These are phyloP conservation scores for Turritopsis dohrnii DNA, from an alignment of 30 jellyfish, hydroid and myxozoan genomes.

Conservation along the genomic window DNA sequence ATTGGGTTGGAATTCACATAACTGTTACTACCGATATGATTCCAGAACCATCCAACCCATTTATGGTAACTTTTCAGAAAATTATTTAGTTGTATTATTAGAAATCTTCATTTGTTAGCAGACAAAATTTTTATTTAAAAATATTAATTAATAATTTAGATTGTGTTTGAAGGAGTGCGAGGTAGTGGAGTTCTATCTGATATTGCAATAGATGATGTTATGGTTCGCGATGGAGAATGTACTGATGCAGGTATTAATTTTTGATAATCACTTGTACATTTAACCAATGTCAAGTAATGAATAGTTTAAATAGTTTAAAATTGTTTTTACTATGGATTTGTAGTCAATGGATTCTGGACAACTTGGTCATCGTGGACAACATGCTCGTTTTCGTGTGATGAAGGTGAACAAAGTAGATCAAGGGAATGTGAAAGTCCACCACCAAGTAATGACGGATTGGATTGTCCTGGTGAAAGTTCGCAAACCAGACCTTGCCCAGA, in stretches of 20 bases:
- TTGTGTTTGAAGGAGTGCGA: not conserved
- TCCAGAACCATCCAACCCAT: not conserved
- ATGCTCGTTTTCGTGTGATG: not conserved
- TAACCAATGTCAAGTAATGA: too few species aligned
- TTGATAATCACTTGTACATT: too few species aligned
- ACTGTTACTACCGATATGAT: not conserved
- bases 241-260: not conserved
- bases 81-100: not conserved
- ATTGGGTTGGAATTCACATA: not conserved
- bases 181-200: not conserved
- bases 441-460: not conserved
- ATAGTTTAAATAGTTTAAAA: too few species aligned
- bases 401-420: not conserved
- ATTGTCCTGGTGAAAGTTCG: not conserved
- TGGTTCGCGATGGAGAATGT: not conserved
- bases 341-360: not conserved
- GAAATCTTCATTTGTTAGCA: too few species aligned
- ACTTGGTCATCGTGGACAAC: not conserved
- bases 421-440: not conserved
- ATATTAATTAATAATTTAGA: not conserved
- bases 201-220: not conserved
- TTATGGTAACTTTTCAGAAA: not conserved
- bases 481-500: not conserved
- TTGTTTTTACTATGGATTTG: not conserved
- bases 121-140: too few species aligned